These are phyloP conservation scores for Berghia stephanieae DNA, from an alignment of 1,140 invertebrate genomes.

Conservation along the genomic window DNA sequence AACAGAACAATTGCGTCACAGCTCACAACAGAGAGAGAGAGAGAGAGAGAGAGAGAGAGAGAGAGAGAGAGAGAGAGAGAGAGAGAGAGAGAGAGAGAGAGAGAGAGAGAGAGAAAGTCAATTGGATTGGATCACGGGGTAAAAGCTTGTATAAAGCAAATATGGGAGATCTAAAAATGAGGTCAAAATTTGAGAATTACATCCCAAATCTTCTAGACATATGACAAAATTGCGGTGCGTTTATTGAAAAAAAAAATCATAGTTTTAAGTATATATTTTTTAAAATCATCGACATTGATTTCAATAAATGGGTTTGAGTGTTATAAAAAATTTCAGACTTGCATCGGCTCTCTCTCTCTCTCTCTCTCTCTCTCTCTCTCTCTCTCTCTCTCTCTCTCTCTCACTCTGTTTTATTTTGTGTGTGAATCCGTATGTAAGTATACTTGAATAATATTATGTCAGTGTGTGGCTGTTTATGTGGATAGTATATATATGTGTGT, in stretches of 20 bases:
- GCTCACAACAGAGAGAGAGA: slow-evolving; percentile 16
- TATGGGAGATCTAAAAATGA: too few species aligned
- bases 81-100: slow-evolving; percentile 18
- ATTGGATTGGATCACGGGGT: too few species aligned
- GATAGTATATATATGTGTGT: not conserved
- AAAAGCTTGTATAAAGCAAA: too few species aligned
- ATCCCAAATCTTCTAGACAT: too few species aligned
- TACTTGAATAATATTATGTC: not conserved
- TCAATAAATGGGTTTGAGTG: too few species aligned
- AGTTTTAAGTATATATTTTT: too few species aligned
- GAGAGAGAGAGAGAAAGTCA: not conserved
- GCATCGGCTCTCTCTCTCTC: slow-evolving; percentile 22
- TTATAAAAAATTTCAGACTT: too few species aligned
- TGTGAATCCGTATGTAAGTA: not conserved
- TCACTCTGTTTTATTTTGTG: not conserved
- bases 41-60: slow-evolving; percentile 6
- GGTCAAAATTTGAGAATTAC: too few species aligned
- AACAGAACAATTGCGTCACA: too few species aligned
- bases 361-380: slow-evolving; percentile 24
- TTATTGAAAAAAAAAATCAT: too few species aligned
- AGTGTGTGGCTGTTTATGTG: not conserved
- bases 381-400: not conserved
- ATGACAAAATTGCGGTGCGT: too few species aligned
- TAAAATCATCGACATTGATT: too few species aligned
- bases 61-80: slow-evolving; percentile 24